Evolutionary conservation across 2,113 vertebrate species (phyloP).

Genomic region (Hydrochoerus hydrochaeris): DNA sequence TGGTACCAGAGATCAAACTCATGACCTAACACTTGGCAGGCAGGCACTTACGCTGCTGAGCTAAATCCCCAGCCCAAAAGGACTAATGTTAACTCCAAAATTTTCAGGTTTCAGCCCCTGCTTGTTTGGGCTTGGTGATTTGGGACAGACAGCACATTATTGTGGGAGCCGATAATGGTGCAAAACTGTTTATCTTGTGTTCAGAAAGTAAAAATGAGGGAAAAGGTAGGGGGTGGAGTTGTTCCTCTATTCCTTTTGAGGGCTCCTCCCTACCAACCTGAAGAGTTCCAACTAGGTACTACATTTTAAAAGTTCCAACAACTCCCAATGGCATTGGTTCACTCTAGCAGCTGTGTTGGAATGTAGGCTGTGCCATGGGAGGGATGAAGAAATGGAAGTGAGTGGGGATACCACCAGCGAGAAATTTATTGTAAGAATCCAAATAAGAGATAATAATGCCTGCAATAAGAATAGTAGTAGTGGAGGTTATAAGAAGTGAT

Average conservation of each 20-base stretch:
- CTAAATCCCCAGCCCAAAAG: background rate
- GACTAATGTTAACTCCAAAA: background rate
- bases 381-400: background rate
- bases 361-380: background rate
- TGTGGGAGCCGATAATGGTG: background rate
- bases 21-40: too few relatives aligned
- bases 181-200: background rate
- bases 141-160: too few relatives aligned
- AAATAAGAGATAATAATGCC: background rate
- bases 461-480: background rate
- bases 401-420: background rate
- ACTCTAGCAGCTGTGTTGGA: background rate
- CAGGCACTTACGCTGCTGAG: too few relatives aligned
- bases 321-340: too few relatives aligned
- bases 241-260: background rate
- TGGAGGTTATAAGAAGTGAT: background rate
- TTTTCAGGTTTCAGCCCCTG: background rate
- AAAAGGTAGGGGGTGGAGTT: background rate
- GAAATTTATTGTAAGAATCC: background rate
- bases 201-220: background rate
- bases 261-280: accelerated
- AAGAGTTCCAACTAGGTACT: background rate
- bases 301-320: background rate
- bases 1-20: too few relatives aligned
- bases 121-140: too few relatives aligned